Evolutionary conservation across 2,888 invertebrate genomes (phyloP).

Genomic region (Penaeus monodon): DNA sequence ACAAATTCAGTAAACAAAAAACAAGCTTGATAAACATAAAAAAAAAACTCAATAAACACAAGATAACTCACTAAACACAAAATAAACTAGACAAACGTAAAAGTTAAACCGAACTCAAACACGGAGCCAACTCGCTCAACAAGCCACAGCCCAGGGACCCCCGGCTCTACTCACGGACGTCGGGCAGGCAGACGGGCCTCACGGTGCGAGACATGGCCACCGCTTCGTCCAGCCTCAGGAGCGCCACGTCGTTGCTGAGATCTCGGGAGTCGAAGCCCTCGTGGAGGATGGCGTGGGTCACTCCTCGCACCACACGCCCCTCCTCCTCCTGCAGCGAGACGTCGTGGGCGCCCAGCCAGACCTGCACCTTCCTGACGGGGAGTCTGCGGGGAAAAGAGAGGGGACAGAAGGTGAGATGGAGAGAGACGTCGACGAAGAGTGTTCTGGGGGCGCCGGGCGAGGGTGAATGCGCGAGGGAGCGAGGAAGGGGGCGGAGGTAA

Average conservation of each 20-base stretch:
- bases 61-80: too few relatives aligned
- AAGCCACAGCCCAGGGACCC: neutral
- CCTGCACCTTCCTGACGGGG: slow-evolving; percentile 13
- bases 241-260: slow-evolving; percentile 85
- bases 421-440: neutral
- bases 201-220: slow-evolving; percentile 71
- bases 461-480: too few relatives aligned
- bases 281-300: slow-evolving; percentile 76
- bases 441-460: neutral
- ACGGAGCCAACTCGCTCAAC: neutral
- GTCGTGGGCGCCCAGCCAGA: slow-evolving; percentile 38
- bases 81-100: too few relatives aligned
- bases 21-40: too few relatives aligned
- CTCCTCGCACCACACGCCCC: slow-evolving; percentile 62
- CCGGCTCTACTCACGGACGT: slow-evolving; percentile 8
- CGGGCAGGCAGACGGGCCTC: slow-evolving; percentile 73
- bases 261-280: slow-evolving; percentile 80
- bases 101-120: too few relatives aligned
- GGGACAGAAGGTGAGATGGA: too few relatives aligned
- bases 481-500: too few relatives aligned
- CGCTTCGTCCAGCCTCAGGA: slow-evolving; percentile 76
- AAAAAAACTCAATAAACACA: too few relatives aligned
- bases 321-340: slow-evolving; percentile 4
- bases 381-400: neutral
- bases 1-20: too few relatives aligned